Conservation (phyloP, 2,888 invertebrate genomes). For the Pasiphila rectangulata region DNA sequence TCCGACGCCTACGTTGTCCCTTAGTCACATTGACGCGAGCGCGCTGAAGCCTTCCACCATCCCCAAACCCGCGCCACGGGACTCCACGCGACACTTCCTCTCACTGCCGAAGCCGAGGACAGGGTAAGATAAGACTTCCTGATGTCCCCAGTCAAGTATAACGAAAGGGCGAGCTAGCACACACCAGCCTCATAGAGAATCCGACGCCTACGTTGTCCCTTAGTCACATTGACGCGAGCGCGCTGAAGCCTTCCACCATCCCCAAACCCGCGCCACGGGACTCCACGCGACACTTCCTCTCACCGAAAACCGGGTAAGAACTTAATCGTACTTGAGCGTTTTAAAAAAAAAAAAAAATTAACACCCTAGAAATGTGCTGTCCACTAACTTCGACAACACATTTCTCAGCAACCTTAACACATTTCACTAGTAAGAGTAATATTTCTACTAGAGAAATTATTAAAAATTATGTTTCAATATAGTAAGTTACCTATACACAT, state of each 20-base stretch:
- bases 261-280: conserved; percentile 44
- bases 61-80: conserved; percentile 43
- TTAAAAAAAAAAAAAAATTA: too few species aligned
- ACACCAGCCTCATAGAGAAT: conserved; percentile 94
- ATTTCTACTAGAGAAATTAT: too few species aligned
- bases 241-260: conserved; percentile 37
- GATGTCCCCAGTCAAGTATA: conserved; percentile 91
- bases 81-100: conserved; percentile 37
- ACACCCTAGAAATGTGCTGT: neutral
- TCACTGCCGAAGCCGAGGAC: conserved; percentile 47
- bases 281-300: conserved; percentile 39
- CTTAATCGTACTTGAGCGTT: too few species aligned
- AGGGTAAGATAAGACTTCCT: too few species aligned
- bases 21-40: conserved; percentile 44
- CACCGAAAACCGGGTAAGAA: conserved; percentile 40
- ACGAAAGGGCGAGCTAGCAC: conserved; percentile 95
- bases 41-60: conserved; percentile 38
- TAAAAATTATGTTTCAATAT: too few species aligned
- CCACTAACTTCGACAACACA: neutral
- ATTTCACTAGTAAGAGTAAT: too few species aligned
- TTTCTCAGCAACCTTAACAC: neutral
- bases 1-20: conserved; percentile 64
- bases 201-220: conserved; percentile 65
- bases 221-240: conserved; percentile 42
- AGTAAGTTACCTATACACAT: too few species aligned